A percentile compares a stretch with the other conserved stretches of the same genome.
Conservation (phyloP, 2,113 vertebrate species). For the Cygnus atratus region DNA sequence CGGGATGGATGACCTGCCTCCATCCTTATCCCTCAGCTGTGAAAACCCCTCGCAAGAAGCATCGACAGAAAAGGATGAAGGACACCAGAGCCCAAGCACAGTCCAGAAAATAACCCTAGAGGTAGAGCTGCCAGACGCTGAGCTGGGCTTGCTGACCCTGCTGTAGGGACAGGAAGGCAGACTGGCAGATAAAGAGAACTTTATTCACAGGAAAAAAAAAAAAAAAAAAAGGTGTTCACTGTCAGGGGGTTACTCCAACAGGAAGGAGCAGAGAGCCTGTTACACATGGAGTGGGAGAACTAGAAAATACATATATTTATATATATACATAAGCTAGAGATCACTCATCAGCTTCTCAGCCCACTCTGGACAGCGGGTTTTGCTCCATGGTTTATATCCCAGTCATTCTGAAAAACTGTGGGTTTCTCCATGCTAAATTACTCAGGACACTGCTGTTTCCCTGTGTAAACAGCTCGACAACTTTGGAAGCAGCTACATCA, state of each 20-base stretch:
- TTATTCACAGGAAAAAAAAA: background rate
- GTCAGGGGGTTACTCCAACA: background rate
- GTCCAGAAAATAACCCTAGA: background rate
- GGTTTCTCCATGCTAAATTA: background rate
- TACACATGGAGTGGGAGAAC: background rate
- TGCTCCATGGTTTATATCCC: background rate
- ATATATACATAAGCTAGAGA: background rate
- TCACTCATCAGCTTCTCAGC: background rate
- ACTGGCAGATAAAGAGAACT: background rate
- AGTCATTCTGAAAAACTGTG: background rate
- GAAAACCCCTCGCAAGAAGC: conserved; percentile 37
- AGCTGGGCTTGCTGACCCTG: background rate
- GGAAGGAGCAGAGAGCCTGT: background rate
- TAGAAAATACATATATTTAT: too few species aligned
- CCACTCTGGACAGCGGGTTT: background rate
- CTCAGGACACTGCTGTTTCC: background rate
- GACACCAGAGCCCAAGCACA: conserved; percentile 28
- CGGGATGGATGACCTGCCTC: conserved; percentile 68
- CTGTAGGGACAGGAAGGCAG: background rate
- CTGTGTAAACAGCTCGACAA: background rate
- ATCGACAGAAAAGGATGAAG: conserved; percentile 20
- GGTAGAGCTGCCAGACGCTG: background rate
- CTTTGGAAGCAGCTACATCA: background rate
- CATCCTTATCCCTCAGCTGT: background rate
- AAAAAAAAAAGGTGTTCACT: background rate